A percentile compares a stretch with the other conserved stretches of the same genome.
Conservation (phyloP, 2,113 vertebrate genomes). For the Harpagus bidentatus region DNA sequence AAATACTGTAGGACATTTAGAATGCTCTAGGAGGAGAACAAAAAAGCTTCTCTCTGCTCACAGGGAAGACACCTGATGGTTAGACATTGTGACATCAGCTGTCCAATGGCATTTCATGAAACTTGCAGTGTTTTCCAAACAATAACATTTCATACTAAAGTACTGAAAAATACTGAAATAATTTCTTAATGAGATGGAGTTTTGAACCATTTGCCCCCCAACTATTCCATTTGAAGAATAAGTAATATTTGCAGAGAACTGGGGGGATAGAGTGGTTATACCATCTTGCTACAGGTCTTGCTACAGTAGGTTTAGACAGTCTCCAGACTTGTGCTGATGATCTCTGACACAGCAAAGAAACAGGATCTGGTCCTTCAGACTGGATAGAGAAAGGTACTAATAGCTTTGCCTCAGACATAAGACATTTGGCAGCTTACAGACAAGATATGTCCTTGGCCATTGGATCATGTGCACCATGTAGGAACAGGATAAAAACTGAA, state of each 20-base stretch:
- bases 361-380: background rate
- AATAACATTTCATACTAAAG: background rate
- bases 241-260: background rate
- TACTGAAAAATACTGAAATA: background rate
- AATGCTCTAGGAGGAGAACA: background rate
- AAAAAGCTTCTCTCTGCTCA: background rate
- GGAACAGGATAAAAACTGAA: background rate
- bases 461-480: background rate
- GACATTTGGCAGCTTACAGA: background rate
- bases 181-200: background rate
- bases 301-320: background rate
- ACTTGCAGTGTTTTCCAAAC: background rate
- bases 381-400: background rate
- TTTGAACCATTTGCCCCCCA: accelerated
- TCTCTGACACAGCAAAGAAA: background rate
- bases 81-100: background rate
- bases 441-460: background rate
- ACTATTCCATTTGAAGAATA: background rate
- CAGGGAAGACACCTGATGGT: background rate
- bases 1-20: background rate
- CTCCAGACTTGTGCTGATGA: background rate
- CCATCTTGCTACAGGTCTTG: background rate
- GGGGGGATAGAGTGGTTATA: background rate
- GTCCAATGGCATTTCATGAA: background rate
- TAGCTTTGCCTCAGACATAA: background rate